Evolutionary conservation across 2,113 vertebrate species (phyloP).

Genomic region (Mystacornis crossleyi): DNA sequence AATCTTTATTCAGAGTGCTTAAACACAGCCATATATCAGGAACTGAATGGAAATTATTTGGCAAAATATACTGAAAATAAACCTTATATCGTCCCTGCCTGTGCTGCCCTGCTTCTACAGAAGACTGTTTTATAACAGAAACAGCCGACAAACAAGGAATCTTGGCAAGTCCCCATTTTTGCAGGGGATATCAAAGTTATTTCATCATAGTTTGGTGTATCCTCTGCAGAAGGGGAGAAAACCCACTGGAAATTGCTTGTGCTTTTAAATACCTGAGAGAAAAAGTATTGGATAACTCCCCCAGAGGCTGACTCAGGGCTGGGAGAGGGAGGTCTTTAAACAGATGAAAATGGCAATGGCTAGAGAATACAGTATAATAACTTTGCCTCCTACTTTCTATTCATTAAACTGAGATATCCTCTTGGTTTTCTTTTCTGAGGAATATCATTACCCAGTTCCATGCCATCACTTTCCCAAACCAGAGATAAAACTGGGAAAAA

Average conservation of each 20-base stretch:
- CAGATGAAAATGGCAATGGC: not conserved
- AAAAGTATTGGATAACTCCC: not conserved
- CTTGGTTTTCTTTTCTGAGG: not conserved
- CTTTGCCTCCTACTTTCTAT: not conserved
- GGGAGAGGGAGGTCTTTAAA: not conserved
- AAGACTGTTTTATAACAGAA: not conserved
- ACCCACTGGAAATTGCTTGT: not conserved
- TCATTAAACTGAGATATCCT: not conserved
- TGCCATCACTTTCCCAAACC: not conserved
- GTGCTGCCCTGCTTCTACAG: not conserved
- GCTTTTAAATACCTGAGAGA: not conserved
- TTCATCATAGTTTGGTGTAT: not conserved
- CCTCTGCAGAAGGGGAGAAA: not conserved
- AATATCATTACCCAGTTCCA: not conserved
- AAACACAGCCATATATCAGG: not conserved
- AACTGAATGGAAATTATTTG: not conserved
- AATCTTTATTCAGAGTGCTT: not conserved
- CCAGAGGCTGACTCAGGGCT: not conserved
- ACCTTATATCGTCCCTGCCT: not conserved
- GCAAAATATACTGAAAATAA: not conserved
- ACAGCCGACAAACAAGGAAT: not conserved
- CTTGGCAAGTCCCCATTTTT: not conserved
- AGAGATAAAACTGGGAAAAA: not conserved
- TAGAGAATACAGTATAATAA: not conserved
- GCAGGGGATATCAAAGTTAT: not conserved